Percentiles rank a stretch among this genome's conserved stretches.
These are phyloP conservation scores for Artibeus lituratus DNA, from an alignment of 2,797 vertebrate genomes.

Conservation along the genomic window DNA sequence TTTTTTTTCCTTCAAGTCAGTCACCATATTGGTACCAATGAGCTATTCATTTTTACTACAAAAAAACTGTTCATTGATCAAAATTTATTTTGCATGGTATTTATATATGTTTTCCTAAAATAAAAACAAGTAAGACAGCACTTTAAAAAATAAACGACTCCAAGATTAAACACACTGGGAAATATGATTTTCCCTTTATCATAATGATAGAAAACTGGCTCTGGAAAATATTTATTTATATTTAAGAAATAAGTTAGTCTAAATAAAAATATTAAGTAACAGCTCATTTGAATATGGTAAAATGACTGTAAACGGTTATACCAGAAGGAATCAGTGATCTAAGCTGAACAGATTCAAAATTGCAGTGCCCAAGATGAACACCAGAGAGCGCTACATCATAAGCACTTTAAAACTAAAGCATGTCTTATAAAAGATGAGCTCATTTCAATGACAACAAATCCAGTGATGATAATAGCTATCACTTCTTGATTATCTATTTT, in stretches of 20 bases:
- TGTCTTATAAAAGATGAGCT: background rate
- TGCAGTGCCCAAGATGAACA: constrained; percentile 66
- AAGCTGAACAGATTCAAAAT: background rate
- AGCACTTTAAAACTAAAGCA: background rate
- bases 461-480: background rate
- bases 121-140: background rate
- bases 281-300: background rate
- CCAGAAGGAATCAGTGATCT: background rate
- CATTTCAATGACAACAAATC: background rate
- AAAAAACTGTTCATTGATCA: background rate
- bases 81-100: background rate
- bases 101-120: background rate
- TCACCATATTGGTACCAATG: background rate
- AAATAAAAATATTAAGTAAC: background rate
- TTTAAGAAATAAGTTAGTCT: background rate
- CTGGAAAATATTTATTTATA: background rate
- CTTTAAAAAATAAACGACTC: background rate
- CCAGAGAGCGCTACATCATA: constrained; percentile 75
- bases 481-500: constrained; percentile 37
- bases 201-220: background rate
- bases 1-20: background rate
- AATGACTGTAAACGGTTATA: background rate
- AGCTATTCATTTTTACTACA: background rate
- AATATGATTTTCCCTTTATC: background rate
- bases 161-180: background rate